Conservation (phyloP, 2,113 vertebrate genomes). For the Lates calcarifer region DNA sequence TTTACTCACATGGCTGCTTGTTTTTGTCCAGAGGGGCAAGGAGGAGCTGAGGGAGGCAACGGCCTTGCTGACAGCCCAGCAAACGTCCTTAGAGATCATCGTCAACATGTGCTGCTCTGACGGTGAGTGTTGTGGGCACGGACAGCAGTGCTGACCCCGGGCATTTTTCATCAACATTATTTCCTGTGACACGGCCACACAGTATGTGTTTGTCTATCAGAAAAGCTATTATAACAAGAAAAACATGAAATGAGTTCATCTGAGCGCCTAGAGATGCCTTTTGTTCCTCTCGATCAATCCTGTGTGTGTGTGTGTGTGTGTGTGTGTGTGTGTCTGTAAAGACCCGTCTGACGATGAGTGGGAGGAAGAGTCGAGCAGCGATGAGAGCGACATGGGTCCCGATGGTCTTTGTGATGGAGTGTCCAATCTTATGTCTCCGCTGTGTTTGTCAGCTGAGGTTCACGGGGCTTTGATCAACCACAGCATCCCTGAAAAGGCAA, state of each 20-base stretch:
- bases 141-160: conserved; percentile 59
- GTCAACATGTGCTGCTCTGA: conserved; percentile 98
- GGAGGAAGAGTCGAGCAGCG: conserved; percentile 96
- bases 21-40: conserved; percentile 85
- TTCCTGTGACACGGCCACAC: conserved; percentile 52
- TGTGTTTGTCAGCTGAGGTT: conserved; percentile 95
- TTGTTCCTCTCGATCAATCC: not conserved
- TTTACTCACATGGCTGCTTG: conserved; percentile 67
- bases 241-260: not conserved
- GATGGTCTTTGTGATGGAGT: conserved; percentile 86
- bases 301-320: not conserved
- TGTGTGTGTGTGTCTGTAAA: conserved; percentile 52
- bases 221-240: conserved; percentile 19
- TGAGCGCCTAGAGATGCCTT: conserved; percentile 2
- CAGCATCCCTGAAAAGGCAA: conserved; percentile 93
- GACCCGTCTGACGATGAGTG: conserved; percentile 95
- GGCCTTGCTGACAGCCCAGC: conserved; percentile 94
- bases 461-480: conserved; percentile 89
- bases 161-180: conserved; percentile 57
- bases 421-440: conserved; percentile 88
- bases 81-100: conserved; percentile 95
- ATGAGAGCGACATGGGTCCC: conserved; percentile 91
- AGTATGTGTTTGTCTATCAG: conserved; percentile 26
- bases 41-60: conserved; percentile 90
- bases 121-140: conserved; percentile 83